Base-by-base conservation (phyloP, 2,888 invertebrate genomes). In the Lomographa bimaculata region DNA sequence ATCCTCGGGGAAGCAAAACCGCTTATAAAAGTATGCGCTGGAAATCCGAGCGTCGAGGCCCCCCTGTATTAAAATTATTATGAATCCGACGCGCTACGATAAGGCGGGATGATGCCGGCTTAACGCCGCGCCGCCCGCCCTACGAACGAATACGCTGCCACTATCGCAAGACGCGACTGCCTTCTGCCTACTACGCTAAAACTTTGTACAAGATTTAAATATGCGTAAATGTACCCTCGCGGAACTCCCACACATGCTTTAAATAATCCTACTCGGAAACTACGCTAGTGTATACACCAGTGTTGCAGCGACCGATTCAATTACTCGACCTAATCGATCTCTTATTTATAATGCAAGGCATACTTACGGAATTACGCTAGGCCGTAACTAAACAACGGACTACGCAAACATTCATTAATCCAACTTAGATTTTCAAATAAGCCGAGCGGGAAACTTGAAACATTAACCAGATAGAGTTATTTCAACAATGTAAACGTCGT, bases 11-110 rank as follows among this genome's bases (percentile, higher is more conserved):
- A 70, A 60, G 66, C 64, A 58, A 64, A 74, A 71, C 70, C 74
- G 76, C 74, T 76, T 79, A 74, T 74, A 76, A 71, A 80, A 79
- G 72, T 77, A 78, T 79, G 73, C 76, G 68, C 56, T 50, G 63
- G 62, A 68, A 76, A 72, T 74, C 72, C 66, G 61, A 60, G 57
- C 48, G 50, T 45, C 55, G 59, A 62, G 63, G 56, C 57, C 63
- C 61, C 62, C 56, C 63, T 61, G 80, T 83, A 87, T 86, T 85
- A 87, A 89, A 87, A 89, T 89, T 82, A 85, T 87, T 86, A 89
- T 87, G 76, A 87, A 84, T 82, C 80, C 79, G 70, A 71, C 64
- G 64, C 64, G 64, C 46, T 54, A 67, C 77, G 77, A 78, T 80
- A 81, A 80, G 75, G 79, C 71, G 74, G 80, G 81, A 80, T 80